These are phyloP conservation scores for Zaprionus ornatus DNA, from an alignment of 1,140 invertebrate genomes.

Conservation along the genomic window DNA sequence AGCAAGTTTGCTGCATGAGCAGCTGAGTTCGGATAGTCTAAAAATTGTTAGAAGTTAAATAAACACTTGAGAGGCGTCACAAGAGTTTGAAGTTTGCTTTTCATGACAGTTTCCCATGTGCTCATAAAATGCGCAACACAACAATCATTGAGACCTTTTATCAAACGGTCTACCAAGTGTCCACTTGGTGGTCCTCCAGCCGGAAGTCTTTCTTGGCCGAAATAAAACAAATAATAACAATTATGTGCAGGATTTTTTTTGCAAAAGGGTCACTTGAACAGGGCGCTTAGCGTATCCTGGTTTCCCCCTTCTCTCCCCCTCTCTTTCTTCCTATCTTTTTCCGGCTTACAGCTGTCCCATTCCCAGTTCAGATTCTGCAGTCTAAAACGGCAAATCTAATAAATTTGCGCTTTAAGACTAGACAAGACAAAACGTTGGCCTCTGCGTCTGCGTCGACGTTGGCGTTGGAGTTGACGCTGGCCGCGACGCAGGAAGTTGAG, in stretches of 20 bases:
- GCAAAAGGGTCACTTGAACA: background rate
- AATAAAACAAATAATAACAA: constrained; percentile 9
- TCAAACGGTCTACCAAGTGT: background rate
- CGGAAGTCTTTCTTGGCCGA: background rate
- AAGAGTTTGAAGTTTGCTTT: background rate
- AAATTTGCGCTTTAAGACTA: constrained; percentile 49
- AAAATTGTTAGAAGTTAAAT: background rate
- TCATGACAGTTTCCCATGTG: background rate
- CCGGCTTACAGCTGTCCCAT: constrained; percentile 3
- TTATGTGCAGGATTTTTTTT: background rate
- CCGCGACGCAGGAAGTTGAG: constrained; percentile 29
- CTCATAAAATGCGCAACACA: background rate
- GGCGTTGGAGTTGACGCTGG: constrained; percentile 19
- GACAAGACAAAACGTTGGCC: constrained; percentile 15
- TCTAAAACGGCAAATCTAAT: constrained; percentile 45
- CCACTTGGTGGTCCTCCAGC: constrained; percentile 14
- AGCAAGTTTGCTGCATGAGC: background rate
- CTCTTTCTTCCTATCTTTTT: background rate
- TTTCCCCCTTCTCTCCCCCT: background rate
- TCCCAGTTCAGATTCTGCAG: background rate
- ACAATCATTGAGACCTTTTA: background rate
- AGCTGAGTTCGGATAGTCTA: background rate
- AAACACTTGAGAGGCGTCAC: background rate
- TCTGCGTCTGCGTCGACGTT: constrained; percentile 16
- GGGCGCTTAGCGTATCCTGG: background rate